Base-by-base conservation (phyloP, 2,113 vertebrate species). In the Petrocephalus microphthalmus region DNA sequence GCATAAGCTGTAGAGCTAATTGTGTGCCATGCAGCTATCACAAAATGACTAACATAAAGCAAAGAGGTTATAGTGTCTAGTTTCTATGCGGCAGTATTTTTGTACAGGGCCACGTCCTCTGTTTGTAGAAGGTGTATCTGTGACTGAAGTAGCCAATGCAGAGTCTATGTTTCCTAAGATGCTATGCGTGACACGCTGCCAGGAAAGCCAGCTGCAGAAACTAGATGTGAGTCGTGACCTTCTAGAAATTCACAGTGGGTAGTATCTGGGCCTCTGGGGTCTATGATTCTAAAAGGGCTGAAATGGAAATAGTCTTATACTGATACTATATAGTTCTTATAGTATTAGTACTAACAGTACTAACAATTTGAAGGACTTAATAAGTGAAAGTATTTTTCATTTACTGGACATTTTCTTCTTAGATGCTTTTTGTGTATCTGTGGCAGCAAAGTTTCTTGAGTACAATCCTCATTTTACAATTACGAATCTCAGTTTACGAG, bases 281-380 rank as follows among this genome's bases (percentile, higher is more conserved):
- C 60, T 56, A 54, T 78, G 89, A 89, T 49, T 29, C 83, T 60
- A 33, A 91, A 92, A 93, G 92, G 91, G 91, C 91, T 91, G 25
- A 19, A 29, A 85, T 51, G 53, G 19, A 0, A 25, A 22, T 45
- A 88, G 88, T 49, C 13, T n/a, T n/a, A n/a, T n/a, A n/a, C n/a
- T n/a, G n/a, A n/a, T n/a, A n/a, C n/a, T n/a, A n/a, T n/a, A n/a
- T n/a, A n/a, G 84, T 53, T 20, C 37, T 2, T 6, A 52, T 33
- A 86, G 87, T 33, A 42, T 71, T 52, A 22, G n/a, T 11, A n/a
- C 57, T 71, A 42, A 67, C 5, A 49, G 49, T 47, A 17, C 49
- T 2, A 37, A 37, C 2, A 74, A 33, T 11, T 74, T 3, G 6
- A 33, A 37, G 29, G 67, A 74, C 10, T 74, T 37, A 7, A 54